Evolutionary conservation across 53 echinoderm and acorn worm genomes (phyloP).

Genomic region (Astropecten irregularis): DNA sequence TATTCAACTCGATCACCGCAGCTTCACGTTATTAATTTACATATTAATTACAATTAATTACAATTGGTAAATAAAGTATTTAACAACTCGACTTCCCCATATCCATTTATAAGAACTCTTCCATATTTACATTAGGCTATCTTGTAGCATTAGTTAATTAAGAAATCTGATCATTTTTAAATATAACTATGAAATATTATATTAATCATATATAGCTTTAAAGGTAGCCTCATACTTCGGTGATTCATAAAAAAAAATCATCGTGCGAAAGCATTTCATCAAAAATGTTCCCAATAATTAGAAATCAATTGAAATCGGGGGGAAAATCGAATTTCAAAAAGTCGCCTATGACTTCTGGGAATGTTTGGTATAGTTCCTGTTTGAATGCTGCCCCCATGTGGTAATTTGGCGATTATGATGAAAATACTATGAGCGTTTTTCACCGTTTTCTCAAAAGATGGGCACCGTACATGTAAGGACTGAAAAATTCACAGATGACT

Average conservation of each 20-base stretch:
- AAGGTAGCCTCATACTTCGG: neutral
- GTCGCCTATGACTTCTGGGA: too few relatives aligned
- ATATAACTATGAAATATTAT: constrained; percentile 1
- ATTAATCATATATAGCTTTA: neutral
- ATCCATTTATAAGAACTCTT: neutral
- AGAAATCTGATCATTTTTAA: constrained; percentile 4
- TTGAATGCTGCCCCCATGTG: too few relatives aligned
- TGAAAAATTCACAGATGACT: too few relatives aligned
- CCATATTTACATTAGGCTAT: neutral
- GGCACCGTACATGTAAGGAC: too few relatives aligned
- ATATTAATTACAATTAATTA: neutral
- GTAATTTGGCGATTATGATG: too few relatives aligned
- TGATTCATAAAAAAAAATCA: neutral
- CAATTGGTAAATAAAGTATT: neutral
- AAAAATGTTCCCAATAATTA: neutral
- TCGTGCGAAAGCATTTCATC: neutral
- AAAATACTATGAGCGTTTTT: too few relatives aligned
- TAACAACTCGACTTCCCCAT: neutral
- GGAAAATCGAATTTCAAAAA: neutral
- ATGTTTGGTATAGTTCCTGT: too few relatives aligned
- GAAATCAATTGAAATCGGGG: neutral
- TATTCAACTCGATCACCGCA: too few relatives aligned
- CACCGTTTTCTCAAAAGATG: too few relatives aligned
- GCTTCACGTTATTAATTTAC: too few relatives aligned
- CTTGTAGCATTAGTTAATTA: too few relatives aligned